These are phyloP conservation scores for Drosophila pseudotalamancana DNA, from an alignment of 2,888 invertebrate genomes.

Conservation along the genomic window DNA sequence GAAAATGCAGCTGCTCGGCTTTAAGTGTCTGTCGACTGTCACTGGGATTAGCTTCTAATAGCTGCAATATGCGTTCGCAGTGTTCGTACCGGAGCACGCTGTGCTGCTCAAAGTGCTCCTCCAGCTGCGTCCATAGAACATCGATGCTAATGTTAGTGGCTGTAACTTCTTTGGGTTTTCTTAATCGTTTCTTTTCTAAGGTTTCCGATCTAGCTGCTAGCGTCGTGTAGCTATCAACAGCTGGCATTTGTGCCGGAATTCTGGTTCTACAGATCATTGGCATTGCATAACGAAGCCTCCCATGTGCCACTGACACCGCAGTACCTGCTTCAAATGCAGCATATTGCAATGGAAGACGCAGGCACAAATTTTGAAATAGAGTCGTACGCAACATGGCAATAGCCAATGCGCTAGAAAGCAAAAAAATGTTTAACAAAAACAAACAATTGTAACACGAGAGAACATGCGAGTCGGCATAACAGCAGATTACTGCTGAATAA, in stretches of 20 bases:
- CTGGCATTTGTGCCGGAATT: background rate
- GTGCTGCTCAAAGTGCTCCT: constrained; percentile 61
- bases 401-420: constrained; percentile 3
- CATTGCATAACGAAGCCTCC: constrained; percentile 43
- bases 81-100: constrained; percentile 62
- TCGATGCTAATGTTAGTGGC: constrained; percentile 29
- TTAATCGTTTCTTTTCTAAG: constrained; percentile 6
- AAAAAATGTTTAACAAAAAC: constrained; percentile 3
- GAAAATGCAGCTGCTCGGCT: constrained; percentile 71
- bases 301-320: background rate
- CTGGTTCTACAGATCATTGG: background rate
- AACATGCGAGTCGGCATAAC: constrained; percentile 45
- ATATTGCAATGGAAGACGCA: constrained; percentile 18
- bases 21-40: constrained; percentile 11
- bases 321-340: background rate
- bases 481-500: constrained; percentile 2
- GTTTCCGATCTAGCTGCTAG: background rate
- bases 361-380: constrained; percentile 36
- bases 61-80: constrained; percentile 63
- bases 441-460: constrained; percentile 6
- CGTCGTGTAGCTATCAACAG: constrained; percentile 15
- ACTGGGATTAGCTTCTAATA: constrained; percentile 29
- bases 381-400: constrained; percentile 47
- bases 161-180: background rate
- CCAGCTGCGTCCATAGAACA: constrained; percentile 57